phyloP scores from a whole-genome alignment of 1,140 invertebrate genomes.

The Drosophila kurseongensis region DNA sequence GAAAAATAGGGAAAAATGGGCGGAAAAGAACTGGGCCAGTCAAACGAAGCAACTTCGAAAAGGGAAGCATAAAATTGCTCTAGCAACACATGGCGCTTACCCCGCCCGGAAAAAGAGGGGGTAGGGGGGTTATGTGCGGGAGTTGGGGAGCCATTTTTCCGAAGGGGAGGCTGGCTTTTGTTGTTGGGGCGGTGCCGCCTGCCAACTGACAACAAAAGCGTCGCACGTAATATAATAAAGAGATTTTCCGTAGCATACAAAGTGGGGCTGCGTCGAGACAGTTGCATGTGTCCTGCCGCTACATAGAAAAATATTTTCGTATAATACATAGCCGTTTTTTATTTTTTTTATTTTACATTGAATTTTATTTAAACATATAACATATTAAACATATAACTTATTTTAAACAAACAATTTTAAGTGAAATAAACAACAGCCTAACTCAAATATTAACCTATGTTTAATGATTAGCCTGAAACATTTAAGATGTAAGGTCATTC shows the following conservation, averaged over 20 bases:
- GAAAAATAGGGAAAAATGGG: slow-evolving; percentile 27
- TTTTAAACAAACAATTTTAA: too few species aligned
- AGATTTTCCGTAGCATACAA: slow-evolving; percentile 81
- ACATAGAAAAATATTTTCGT: slow-evolving; percentile 7
- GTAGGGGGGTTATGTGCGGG: neutral
- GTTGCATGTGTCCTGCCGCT: slow-evolving; percentile 48
- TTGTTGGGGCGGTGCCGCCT: slow-evolving; percentile 44
- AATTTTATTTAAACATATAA: neutral
- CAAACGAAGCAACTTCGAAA: slow-evolving; percentile 65
- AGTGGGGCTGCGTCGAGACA: slow-evolving; percentile 49
- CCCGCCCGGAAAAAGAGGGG: slow-evolving; percentile 4
- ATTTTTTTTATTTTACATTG: neutral
- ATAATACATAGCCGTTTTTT: neutral
- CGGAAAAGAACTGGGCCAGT: slow-evolving; percentile 58
- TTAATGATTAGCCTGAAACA: too few species aligned
- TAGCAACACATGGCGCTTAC: slow-evolving; percentile 69
- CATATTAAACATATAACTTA: too few species aligned
- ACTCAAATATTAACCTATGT: too few species aligned
- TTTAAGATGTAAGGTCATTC: too few species aligned
- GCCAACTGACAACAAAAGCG: slow-evolving; percentile 72
- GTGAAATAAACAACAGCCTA: too few species aligned
- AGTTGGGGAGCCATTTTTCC: slow-evolving; percentile 20
- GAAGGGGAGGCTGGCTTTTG: slow-evolving; percentile 29
- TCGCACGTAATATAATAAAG: slow-evolving; percentile 79
- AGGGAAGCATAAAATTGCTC: slow-evolving; percentile 73